Base-by-base conservation (phyloP, 2,797 vertebrate species). In the Tokudaia tokunoshimensis region DNA sequence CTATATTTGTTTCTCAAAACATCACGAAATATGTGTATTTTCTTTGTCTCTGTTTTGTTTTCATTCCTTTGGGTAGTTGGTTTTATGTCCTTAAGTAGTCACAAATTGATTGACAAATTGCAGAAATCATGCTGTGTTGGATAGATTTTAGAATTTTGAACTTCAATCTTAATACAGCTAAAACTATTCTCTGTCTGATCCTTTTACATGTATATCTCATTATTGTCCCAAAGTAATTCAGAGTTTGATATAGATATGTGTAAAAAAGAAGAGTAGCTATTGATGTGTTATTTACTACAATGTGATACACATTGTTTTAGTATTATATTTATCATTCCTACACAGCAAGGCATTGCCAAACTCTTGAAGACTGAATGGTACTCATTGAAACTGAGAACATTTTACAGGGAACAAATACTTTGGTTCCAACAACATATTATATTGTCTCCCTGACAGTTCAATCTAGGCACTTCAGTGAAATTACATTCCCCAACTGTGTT, bases 101-200 rank as follows among this genome's bases (percentile, higher is more conserved):
- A 50, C 50, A 55, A 86, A 31, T 80, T 63, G 26, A 2, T 17
- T 94, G 8, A 87, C 96, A 91, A 78, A 94, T 96, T 93, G 31
- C 9, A 78, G 20, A 31, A 15, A 91, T 12, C 84, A 50, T 72
- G 20, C 93, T 93, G 81, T 70, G 84, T 41, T 89, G 75, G 37
- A 95, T 75, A 67, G 83, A 96, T 89, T 90, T 95, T 92, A 74
- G 67, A 94, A 86, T 70, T 83, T 83, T 96, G 86, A 94, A 90
- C 55, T 93, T 97, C 6, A 15, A 29, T 92, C 52, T 89, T 95
- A 67, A 74, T 88, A 75, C 1, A 65, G 47, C 22, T 88, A 55
- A 93, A 95, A 50, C 3, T 17, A n/a, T 97, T 59, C 80, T 37
- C 34, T 95, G 24, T 91, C 55, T 34, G 34, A 44, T 92, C 6